These are phyloP conservation scores for Nephila pilipes DNA, from an alignment of 1,140 invertebrate species.

Conservation along the genomic window DNA sequence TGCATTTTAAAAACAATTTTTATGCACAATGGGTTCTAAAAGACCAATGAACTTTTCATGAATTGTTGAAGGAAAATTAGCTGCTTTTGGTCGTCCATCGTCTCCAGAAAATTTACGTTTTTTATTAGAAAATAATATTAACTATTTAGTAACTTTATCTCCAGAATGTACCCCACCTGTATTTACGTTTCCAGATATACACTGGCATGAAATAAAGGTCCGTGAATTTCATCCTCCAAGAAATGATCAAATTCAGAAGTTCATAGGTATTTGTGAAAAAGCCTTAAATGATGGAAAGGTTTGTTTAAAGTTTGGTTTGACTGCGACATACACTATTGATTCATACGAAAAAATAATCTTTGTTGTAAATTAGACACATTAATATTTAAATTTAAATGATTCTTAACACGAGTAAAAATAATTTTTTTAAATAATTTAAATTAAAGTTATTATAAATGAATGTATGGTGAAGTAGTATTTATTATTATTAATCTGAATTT, in stretches of 20 bases:
- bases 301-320: slow-evolving; percentile 40
- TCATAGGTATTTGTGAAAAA: slow-evolving; percentile 85
- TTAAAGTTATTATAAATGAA: too few species aligned
- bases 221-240: slow-evolving; percentile 86
- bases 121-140: slow-evolving; percentile 83
- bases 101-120: slow-evolving; percentile 84
- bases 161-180: slow-evolving; percentile 85
- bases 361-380: too few species aligned
- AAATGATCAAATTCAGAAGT: slow-evolving; percentile 85
- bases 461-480: too few species aligned
- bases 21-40: not conserved
- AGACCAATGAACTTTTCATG: slow-evolving; percentile 76
- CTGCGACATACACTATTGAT: not conserved
- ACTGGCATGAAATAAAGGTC: slow-evolving; percentile 85
- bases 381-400: too few species aligned
- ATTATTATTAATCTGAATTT: too few species aligned
- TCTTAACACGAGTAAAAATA: too few species aligned
- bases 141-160: slow-evolving; percentile 85
- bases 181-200: slow-evolving; percentile 80
- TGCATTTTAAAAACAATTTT: not conserved
- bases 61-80: slow-evolving; percentile 80
- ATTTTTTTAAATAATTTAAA: too few species aligned
- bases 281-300: slow-evolving; percentile 73
- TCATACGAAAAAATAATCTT: too few species aligned
- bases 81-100: slow-evolving; percentile 86